phyloP scores from a whole-genome alignment of 2,113 vertebrate species.

The Sclerurus mexicanus region DNA sequence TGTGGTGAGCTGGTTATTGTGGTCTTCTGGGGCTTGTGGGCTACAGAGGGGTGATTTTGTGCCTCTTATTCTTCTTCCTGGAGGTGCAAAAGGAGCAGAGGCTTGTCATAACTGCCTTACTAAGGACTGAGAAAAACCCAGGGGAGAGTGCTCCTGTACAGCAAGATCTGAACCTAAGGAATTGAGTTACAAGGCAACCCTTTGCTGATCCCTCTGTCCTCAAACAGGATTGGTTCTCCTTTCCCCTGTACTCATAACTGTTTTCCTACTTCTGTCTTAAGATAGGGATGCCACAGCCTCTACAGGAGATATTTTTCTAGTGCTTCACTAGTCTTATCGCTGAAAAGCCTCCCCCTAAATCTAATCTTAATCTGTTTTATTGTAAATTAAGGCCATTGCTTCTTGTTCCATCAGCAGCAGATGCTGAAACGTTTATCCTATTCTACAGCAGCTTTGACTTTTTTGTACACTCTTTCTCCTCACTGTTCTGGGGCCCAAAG shows the following conservation, averaged over 20 bases:
- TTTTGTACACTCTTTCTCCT: not conserved
- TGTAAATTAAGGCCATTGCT: not conserved
- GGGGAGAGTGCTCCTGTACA: not conserved
- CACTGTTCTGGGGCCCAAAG: not conserved
- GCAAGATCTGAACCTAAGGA: not conserved
- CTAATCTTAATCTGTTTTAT: not conserved
- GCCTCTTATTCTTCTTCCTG: not conserved
- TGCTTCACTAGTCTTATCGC: not conserved
- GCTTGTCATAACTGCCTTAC: not conserved
- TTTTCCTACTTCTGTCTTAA: not conserved
- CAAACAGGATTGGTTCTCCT: not conserved
- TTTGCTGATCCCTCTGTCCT: not conserved
- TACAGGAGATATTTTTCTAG: not conserved
- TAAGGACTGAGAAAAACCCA: not conserved
- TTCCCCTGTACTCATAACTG: not conserved
- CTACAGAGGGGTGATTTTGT: not conserved
- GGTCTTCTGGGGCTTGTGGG: not conserved
- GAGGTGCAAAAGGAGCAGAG: not conserved
- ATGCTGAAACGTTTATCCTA: not conserved
- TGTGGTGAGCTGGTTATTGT: not conserved
- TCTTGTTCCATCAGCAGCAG: not conserved
- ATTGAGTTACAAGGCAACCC: not conserved
- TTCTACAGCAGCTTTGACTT: not conserved
- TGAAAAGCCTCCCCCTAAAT: not conserved
- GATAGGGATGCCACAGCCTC: not conserved